Base-by-base conservation (phyloP, 2,888 invertebrate species). In the Rhamnusium bicolor region DNA sequence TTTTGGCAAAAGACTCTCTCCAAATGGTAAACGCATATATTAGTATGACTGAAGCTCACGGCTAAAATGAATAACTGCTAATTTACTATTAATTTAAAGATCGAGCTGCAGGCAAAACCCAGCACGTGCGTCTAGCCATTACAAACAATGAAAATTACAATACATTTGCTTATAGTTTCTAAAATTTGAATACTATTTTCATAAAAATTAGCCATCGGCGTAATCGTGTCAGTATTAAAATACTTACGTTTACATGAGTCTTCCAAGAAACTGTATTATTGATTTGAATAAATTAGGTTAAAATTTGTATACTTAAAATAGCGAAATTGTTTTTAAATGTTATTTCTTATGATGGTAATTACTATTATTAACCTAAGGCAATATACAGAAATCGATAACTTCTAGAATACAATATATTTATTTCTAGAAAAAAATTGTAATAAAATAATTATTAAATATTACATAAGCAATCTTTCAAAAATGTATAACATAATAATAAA, bases 181-280 rank as follows among this genome's bases (percentile, higher is more conserved):
- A 18, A 62, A 73, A 73, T 73, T 63, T 69, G 66, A 73, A 69
- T 73, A 61, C 12, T 56, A 73, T 69, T 65, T 73, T 73, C 65
- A 73, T 73, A 63, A 69, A 69, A 73, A 69, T 53, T 40, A 65
- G 65, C 73, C 69, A 69, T 53, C 46, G 65, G 73, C 73, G 40
- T n/a, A 69, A 69, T 69, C 73, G 66, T 73, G 73, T 63, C 47
- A 69, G 18, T 63, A 65, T 61, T 73, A 65, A 51, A 53, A 40
- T 51, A 51, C 46, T 63, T 58, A 58, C 29, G 63, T 51, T 49
- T 63, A 40, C 69, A 69, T 63, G 72, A 72, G 29, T 29, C 16
- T 72, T 72, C 69, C 65, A 29, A 32, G 69, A 63, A 72, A 16
- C 19, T 16, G 10, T 46, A 10, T 46, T 54, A 40, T 32, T 68